A percentile compares a stretch with the other conserved stretches of the same genome.
Conservation (phyloP, 1,140 invertebrate genomes). For the Tyrophagus putrescentiae region DNA sequence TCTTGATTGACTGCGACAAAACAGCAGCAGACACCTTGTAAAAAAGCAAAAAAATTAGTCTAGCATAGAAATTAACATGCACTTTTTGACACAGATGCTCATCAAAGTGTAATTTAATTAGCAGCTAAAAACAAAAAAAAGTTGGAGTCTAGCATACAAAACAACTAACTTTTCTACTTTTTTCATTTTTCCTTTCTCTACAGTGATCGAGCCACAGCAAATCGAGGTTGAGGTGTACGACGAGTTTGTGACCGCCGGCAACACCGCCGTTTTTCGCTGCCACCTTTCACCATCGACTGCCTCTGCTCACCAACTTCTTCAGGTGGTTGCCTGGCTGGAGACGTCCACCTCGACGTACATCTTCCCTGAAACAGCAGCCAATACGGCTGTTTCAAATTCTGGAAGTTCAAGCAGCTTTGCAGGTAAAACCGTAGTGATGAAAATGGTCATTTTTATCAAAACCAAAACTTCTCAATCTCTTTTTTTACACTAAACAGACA, state of each 20-base stretch:
- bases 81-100: too few relatives aligned
- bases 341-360: constrained; percentile 11
- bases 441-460: background rate
- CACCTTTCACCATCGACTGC: constrained; percentile 53
- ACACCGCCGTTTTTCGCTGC: constrained; percentile 34
- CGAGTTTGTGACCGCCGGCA: constrained; percentile 32
- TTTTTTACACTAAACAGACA: too few relatives aligned
- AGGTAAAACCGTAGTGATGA: background rate
- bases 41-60: too few relatives aligned
- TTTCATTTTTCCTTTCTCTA: background rate
- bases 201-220: constrained; percentile 21
- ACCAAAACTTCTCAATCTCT: background rate
- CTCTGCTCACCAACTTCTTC: constrained; percentile 67
- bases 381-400: too few relatives aligned
- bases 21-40: too few relatives aligned
- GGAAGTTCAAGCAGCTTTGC: too few relatives aligned
- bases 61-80: too few relatives aligned
- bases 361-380: background rate
- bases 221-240: constrained; percentile 33
- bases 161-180: constrained; percentile 1
- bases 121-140: background rate
- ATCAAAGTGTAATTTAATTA: too few relatives aligned
- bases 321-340: constrained; percentile 53
- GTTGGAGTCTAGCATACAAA: background rate
- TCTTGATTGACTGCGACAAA: too few relatives aligned